Evolutionary conservation across 2,888 invertebrate genomes (phyloP).

Genomic region (Girardia tigrina): DNA sequence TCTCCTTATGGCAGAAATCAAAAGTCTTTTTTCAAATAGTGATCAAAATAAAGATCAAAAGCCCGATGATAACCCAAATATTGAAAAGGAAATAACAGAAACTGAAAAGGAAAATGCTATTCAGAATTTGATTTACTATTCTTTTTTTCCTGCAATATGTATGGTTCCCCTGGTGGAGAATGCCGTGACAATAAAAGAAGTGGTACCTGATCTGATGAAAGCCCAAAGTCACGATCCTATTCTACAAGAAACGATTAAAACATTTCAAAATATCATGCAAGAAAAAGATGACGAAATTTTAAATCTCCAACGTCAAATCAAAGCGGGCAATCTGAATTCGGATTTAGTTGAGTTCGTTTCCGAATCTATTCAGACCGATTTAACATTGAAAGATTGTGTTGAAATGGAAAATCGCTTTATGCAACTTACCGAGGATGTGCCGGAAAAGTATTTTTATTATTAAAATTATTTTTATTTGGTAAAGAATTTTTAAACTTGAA

Average conservation of each 20-base stretch:
- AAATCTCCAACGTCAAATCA: not conserved
- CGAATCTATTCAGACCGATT: not conserved
- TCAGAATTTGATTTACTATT: not conserved
- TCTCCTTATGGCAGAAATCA: no score
- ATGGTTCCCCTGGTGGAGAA: not conserved
- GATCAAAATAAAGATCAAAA: no score
- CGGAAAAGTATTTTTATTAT: slow-evolving; percentile 1
- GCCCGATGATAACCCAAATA: no score
- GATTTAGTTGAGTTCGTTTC: not conserved
- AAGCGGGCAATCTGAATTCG: not conserved
- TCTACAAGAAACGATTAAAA: not conserved
- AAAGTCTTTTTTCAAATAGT: no score
- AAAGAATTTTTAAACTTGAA: no score
- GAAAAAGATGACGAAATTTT: slow-evolving; percentile 19
- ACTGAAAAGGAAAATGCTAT: slow-evolving; percentile 2
- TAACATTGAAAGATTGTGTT: not conserved
- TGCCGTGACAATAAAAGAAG: not conserved
- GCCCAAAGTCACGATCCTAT: not conserved
- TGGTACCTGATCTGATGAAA: not conserved
- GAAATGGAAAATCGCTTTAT: not conserved
- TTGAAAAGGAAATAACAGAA: not conserved
- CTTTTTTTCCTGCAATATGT: not conserved
- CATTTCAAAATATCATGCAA: not conserved
- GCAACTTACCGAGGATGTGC: not conserved
- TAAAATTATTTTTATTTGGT: no score